Base-by-base conservation (phyloP, 35 echinoderm and acorn worm species). In the Apostichopus parvimensis region DNA sequence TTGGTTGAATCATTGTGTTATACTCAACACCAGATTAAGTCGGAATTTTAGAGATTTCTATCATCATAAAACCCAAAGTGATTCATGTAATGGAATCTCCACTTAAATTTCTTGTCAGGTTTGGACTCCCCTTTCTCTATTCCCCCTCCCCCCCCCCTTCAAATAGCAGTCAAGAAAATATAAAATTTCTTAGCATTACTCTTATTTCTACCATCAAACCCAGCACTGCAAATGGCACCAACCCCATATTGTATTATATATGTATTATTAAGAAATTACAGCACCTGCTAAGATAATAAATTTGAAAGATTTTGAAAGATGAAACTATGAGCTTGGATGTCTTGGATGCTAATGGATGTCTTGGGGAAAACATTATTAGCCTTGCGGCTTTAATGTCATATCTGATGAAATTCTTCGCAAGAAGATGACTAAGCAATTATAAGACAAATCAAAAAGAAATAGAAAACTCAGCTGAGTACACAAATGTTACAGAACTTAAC, bases 331-430 rank as follows among this genome's bases (percentile, higher is more conserved):
- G 20, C n/a, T 6, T 75, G 71, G 71, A 18, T n/a, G n/a, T n/a
- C n/a, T n/a, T n/a, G n/a, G n/a, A n/a, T n/a, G 24, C 15, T 75
- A 20, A 22, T 22, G 71, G n/a, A 75, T 75, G 71, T 18, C 71
- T 20, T 75, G 71, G 71, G 34, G 71, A 75, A 75, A 75, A 75
- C 71, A 75, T 75, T n/a, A 75, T 75, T 75, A 75, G 15, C 71
- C 71, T 75, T 75, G 71, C 6, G 20, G 71, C 13, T 22, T 22
- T 75, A 75, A 75, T 75, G 71, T 75, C 12, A n/a, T 22, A 75
- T 75, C 58, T 9, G 12, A 61, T 75, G 6, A 75, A 18, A 75
- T 6, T n/a, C 71, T 73, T 22, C 0, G 0, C 28, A 34, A 34
- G 13, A 73, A 73, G 71, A 73, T 75, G 71, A 75, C 71, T 75